Base-by-base conservation (phyloP, 2,888 invertebrate species). In the Podabrus alpinus region DNA sequence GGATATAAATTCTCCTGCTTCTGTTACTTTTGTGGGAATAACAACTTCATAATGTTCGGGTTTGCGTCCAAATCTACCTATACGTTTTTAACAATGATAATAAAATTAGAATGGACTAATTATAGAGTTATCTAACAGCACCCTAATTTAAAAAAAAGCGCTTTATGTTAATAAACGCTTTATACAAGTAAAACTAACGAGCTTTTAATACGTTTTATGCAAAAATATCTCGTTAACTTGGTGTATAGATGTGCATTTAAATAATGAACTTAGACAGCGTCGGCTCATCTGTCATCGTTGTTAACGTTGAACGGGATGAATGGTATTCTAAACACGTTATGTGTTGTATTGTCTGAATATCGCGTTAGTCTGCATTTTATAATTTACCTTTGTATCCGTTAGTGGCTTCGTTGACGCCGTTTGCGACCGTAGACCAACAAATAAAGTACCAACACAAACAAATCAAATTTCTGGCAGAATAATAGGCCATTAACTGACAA, bases 11-110 rank as follows among this genome's bases (percentile, higher is more conserved):
- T 79, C 80, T 62, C 87, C 86, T 17, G 83, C 82, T 72, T 82
- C 80, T 15, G 81, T 81, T 24, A 87, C 86, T 77, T 85, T 86
- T 25, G 84, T 81, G 9, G 88, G 88, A 15, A 86, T 80, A 17
- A 87, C 83, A 70, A 87, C 79, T 76, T 87, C 85, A 75, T 83
- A 85, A 66, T 83, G 69, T 10, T 72, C n/a, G 1, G 74, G 72
- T 67, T 68, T 13, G 10, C 21, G 68, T 60, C 69, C 71, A 72
- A 66, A 77, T 68, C 66, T 77, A 61, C 72, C 77, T 77, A 64
- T 19, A 19, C 19, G 10, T 19, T 64, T 21, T n/a, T 19, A 64
- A 64, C 21, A 64, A 64, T 64, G 21, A 64, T 64, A 64, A 64
- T 64, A 19, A 64, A n/a, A 64, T 64, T 64, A n/a, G n/a, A 19